Base-by-base conservation (phyloP, 2,113 vertebrate species). In the Herpetotheres cachinnans region DNA sequence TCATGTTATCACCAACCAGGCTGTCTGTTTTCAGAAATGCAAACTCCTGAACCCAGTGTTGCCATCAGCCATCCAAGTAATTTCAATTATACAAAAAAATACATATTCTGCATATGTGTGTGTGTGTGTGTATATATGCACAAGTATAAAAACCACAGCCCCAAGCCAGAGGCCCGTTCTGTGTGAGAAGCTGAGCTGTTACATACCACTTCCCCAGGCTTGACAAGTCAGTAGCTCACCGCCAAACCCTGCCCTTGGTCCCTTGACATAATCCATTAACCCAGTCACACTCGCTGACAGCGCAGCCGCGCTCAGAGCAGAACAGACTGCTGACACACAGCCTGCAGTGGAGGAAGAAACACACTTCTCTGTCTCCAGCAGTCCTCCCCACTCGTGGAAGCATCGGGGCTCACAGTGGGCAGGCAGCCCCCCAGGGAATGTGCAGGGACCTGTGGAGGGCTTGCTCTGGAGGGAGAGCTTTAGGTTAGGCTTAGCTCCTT, bases 191-290 rank as follows among this genome's bases (percentile, higher is more conserved):
- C 66, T n/a, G 88, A 95, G 87, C 90, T 97, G 77, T 80, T 95
- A 89, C 67, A 94, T 77, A 95, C 92, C 81, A 95, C 89, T 97
- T 96, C 93, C 90, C 94, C 82, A 86, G 92, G 90, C 89, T 78
- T 95, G 90, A 96, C 87, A 80, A 97, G 82, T 72, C 82, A 97
- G 87, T 74, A 88, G 82, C 82, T 97, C 25, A 38, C 92, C 2
- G 18, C 93, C 97, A 97, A 96, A 72, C 34, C 84, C 88, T 97
- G 93, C 84, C 87, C 90, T 94, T 1, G 0, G 70, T 91, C 91
- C 78, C 84, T 3, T 87, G 87, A 91, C 82, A 82, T 72, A 90
- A 66, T 95, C 93, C 93, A 96, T 97, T 96, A 97, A 95, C 91
- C 92, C 94, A 90, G 84, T 86, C 93, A 89, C 46, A 83, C 66